Evolutionary conservation across 2,797 vertebrate genomes (phyloP), one percentile per base, ranked within the genome.

Genomic region (Sciurus vulgaris): DNA sequence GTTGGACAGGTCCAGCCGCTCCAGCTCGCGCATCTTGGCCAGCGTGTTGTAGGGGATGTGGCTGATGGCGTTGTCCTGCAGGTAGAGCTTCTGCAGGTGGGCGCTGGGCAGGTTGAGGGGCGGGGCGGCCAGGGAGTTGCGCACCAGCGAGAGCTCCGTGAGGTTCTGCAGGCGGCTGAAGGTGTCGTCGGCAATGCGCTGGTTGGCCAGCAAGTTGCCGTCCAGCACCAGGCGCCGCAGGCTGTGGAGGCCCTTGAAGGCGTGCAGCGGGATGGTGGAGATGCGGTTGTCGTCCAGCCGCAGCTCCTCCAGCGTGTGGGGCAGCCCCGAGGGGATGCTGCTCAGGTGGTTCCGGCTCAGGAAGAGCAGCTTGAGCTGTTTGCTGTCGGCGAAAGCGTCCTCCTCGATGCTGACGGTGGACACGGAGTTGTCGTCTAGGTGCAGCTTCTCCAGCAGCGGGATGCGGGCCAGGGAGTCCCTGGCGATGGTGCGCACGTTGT

Each of bases 351-450:
- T 99, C 0, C 99, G 98, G 9, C 99, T 99, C 1, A 99, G 98
- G 93, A 99, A 99, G 7, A 99, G 99, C 18, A 99, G 97, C 17
- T 99, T 99, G 30, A 99, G 97, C 61, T 98, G 98, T 0, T 98
- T 98, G 96, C 99, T 99, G 92, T 99, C 99, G 0, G 99, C 99
- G 2, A 99, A 99, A 24, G 99, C 99, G 35, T 99, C 99, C 54
- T 99, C 99, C 97, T 99, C 99, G 67, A 99, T 99, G 93, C 99
- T 99, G 49, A 99, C 99, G 0, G 99, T 99, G 87, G 99, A 99
- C 78, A 99, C 99, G 0, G 99, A 99, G 97, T 99, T 99, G 96
- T 99, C 99, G 0, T 99, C 99, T 97, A 99, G 96, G 97, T 99
- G 99, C 38, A 99, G 98, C 72, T 99, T 99, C 95, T 99, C 99